Conservation (phyloP, 2,888 invertebrate genomes). For the Leptopterna dolabrata region DNA sequence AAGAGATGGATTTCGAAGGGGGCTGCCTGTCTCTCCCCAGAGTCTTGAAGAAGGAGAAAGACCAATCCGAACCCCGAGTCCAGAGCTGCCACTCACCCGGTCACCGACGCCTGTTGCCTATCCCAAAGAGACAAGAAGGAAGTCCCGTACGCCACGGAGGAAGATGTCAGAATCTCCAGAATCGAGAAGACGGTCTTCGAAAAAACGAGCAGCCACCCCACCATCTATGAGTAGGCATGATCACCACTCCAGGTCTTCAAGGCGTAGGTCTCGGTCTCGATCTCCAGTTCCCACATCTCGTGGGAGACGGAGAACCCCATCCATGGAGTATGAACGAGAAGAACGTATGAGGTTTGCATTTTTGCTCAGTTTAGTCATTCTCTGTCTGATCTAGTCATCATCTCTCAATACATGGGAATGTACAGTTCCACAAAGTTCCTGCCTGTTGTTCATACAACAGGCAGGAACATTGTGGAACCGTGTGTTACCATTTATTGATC, state of each 20-base stretch:
- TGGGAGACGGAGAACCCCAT: slow-evolving; percentile 33
- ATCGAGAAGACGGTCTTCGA: neutral
- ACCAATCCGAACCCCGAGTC: slow-evolving; percentile 54
- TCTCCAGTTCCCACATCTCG: slow-evolving; percentile 8
- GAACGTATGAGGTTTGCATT: slow-evolving; percentile 40
- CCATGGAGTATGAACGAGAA: slow-evolving; percentile 39
- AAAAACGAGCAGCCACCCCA: slow-evolving; percentile 1
- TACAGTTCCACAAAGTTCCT: too few relatives aligned
- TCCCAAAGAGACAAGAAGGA: neutral
- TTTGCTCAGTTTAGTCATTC: neutral
- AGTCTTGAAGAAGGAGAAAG: slow-evolving; percentile 58
- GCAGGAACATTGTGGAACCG: too few relatives aligned
- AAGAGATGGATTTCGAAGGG: neutral
- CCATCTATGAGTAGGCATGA: slow-evolving; percentile 12
- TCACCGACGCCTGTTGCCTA: slow-evolving; percentile 8
- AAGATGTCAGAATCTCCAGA: slow-evolving; percentile 42
- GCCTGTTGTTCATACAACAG: too few relatives aligned
- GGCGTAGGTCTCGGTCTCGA: slow-evolving; percentile 25
- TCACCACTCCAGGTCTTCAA: slow-evolving; percentile 34
- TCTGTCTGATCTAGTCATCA: too few relatives aligned
- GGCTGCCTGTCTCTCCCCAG: neutral
- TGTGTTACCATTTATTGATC: too few relatives aligned
- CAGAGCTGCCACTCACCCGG: neutral
- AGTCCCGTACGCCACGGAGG: slow-evolving; percentile 22
- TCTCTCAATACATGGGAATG: too few relatives aligned